Evolutionary conservation across 2,797 vertebrate species (phyloP).

Genomic region (Tenualosa ilisha): DNA sequence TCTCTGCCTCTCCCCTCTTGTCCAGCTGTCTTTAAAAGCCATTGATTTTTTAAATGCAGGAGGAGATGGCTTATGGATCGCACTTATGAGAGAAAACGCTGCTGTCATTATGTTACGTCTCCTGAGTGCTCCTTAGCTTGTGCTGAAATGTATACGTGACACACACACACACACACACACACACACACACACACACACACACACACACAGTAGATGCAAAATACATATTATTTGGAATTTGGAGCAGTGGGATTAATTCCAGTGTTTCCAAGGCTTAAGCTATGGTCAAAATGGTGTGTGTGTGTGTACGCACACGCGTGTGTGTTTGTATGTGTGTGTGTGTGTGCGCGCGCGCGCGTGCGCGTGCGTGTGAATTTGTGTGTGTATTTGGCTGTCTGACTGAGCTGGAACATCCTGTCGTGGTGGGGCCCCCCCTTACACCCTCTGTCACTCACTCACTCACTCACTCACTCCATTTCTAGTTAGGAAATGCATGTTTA

Average conservation of each 20-base stretch:
- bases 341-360: too few relatives aligned
- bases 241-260: neutral
- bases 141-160: constrained; percentile 15
- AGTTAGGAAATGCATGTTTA: constrained; percentile 17
- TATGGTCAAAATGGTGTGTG: neutral
- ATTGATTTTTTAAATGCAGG: constrained; percentile 80
- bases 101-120: constrained; percentile 64
- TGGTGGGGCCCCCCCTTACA: neutral
- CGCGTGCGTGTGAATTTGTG: too few relatives aligned
- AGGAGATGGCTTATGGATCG: constrained; percentile 70
- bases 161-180: constrained; percentile 30
- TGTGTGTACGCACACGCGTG: neutral
- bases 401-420: neutral
- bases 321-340: too few relatives aligned
- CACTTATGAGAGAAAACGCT: constrained; percentile 61
- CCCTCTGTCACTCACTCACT: neutral
- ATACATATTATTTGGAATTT: neutral
- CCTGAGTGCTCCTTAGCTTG: constrained; percentile 46
- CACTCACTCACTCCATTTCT: neutral
- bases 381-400: neutral
- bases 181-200: constrained; percentile 28
- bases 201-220: constrained; percentile 22
- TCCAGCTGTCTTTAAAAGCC: neutral
- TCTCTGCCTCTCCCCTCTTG: too few relatives aligned
- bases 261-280: neutral